phyloP scores from a whole-genome alignment of 2,888 invertebrate species.

The Diaperis boleti region DNA sequence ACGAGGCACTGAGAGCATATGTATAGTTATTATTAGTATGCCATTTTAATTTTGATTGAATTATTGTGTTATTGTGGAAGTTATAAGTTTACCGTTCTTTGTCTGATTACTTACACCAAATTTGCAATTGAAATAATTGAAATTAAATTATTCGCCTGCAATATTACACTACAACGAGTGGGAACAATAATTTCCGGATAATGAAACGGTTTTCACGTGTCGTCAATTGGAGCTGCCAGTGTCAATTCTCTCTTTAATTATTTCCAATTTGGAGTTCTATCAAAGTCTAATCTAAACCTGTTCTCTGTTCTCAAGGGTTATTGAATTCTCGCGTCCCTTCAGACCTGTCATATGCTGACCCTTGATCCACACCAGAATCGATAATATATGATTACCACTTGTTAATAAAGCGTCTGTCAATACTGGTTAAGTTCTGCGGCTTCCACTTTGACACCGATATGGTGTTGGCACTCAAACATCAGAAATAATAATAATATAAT shows the following conservation, averaged over 20 bases:
- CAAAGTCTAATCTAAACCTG: constrained; percentile 26
- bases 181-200: neutral
- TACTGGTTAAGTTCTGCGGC: constrained; percentile 24
- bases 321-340: constrained; percentile 33
- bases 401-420: constrained; percentile 14
- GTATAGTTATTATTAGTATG: too few species aligned
- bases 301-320: constrained; percentile 28
- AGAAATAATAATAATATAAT: too few species aligned
- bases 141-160: too few species aligned
- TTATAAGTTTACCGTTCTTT: constrained; percentile 17
- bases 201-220: neutral
- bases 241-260: constrained; percentile 28
- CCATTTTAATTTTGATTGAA: too few species aligned
- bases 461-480: too few species aligned
- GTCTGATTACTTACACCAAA: neutral
- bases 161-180: constrained; percentile 2
- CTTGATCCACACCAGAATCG: constrained; percentile 16
- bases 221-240: neutral
- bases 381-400: constrained; percentile 26
- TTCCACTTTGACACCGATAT: constrained; percentile 3
- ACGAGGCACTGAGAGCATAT: too few species aligned
- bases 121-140: neutral
- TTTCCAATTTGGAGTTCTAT: constrained; percentile 15
- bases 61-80: too few species aligned
- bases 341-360: constrained; percentile 25